phyloP scores from a whole-genome alignment of 1,140 invertebrate species.

The Aphelinus certus region DNA sequence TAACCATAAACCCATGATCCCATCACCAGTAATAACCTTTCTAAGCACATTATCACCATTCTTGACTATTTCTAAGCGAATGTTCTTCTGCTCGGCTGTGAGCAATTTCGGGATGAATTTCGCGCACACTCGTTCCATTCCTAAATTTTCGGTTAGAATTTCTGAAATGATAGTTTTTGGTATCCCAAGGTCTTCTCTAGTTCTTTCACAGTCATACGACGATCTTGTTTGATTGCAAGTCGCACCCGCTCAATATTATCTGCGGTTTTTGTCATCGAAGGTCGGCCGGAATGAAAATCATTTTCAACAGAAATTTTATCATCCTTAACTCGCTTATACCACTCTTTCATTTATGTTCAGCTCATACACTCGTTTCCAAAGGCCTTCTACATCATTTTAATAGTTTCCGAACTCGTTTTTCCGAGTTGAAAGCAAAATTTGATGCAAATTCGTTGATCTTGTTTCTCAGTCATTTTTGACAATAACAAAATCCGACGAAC shows the following conservation, averaged over 20 bases:
- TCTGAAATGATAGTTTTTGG: slow-evolving; percentile 21
- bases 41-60: slow-evolving; percentile 62
- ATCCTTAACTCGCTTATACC: slow-evolving; percentile 1
- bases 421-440: slow-evolving; percentile 6
- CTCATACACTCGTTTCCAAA: slow-evolving; percentile 17
- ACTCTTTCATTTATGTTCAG: not conserved
- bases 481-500: slow-evolving; percentile 9
- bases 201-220: slow-evolving; percentile 9
- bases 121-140: slow-evolving; percentile 12
- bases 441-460: slow-evolving; percentile 12
- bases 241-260: slow-evolving; percentile 11
- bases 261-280: slow-evolving; percentile 4
- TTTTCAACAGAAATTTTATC: slow-evolving; percentile 1
- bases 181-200: slow-evolving; percentile 3
- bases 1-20: slow-evolving; percentile 47
- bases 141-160: slow-evolving; percentile 7
- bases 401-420: slow-evolving; percentile 17
- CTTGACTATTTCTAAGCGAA: slow-evolving; percentile 54
- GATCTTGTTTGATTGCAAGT: slow-evolving; percentile 7
- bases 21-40: slow-evolving; percentile 45
- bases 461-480: slow-evolving; percentile 15
- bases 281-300: slow-evolving; percentile 11
- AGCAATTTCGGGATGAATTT: slow-evolving; percentile 30
- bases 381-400: slow-evolving; percentile 11
- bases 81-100: slow-evolving; percentile 49